A percentile compares a stretch with the other conserved stretches of the same genome.
These are phyloP conservation scores for Diorhabda carinulata DNA, from an alignment of 1,140 invertebrate genomes.

Conservation along the genomic window DNA sequence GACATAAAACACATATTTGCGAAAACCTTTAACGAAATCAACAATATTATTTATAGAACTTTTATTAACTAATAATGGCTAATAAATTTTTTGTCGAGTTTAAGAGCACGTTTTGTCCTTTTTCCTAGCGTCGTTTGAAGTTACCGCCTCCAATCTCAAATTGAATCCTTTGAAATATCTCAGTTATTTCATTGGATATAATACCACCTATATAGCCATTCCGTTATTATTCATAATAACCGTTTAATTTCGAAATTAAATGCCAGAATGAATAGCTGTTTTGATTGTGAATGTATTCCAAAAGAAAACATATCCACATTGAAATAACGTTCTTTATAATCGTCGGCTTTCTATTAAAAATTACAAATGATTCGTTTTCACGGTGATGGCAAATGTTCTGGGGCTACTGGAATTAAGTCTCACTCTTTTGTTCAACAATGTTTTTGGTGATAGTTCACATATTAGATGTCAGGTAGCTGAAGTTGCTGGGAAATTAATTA, in stretches of 20 bases:
- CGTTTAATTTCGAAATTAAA: constrained; percentile 23
- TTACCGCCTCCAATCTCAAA: too few relatives aligned
- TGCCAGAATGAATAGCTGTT: constrained; percentile 22
- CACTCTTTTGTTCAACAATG: constrained; percentile 10
- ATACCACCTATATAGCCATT: background rate
- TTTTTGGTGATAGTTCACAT: background rate
- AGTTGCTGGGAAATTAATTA: too few relatives aligned
- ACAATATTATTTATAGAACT: too few relatives aligned
- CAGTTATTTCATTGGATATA: background rate
- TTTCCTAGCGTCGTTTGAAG: too few relatives aligned
- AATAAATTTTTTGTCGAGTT: too few relatives aligned
- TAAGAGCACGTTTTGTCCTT: too few relatives aligned
- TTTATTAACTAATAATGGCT: too few relatives aligned
- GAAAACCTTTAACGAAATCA: too few relatives aligned
- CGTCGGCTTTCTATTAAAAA: constrained; percentile 19
- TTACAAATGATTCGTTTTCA: constrained; percentile 28
- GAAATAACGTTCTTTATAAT: constrained; percentile 15
- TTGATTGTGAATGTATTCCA: constrained; percentile 12
- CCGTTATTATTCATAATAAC: constrained; percentile 13
- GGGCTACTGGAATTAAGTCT: constrained; percentile 26
- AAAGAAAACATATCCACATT: background rate
- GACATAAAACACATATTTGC: too few relatives aligned
- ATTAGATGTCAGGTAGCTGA: too few relatives aligned
- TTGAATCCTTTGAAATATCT: constrained; percentile 10
- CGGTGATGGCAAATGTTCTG: constrained; percentile 14